Conservation (phyloP, 2,888 invertebrate genomes). For the Folsomia candida region DNA sequence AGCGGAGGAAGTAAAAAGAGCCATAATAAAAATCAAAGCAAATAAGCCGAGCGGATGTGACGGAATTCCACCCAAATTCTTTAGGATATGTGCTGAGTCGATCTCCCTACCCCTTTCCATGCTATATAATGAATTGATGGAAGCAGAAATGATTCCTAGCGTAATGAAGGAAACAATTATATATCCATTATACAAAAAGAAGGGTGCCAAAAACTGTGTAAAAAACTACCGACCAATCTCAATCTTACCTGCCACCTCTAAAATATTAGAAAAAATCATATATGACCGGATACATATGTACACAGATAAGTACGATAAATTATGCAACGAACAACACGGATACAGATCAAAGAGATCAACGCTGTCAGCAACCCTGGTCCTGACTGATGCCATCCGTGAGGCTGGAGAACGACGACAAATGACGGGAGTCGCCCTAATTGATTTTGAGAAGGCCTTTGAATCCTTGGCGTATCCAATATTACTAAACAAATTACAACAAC, state of each 20-base stretch:
- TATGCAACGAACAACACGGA: background rate
- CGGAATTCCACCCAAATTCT: background rate
- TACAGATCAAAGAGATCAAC: background rate
- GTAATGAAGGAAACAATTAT: background rate
- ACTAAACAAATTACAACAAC: background rate
- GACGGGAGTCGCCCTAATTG: background rate
- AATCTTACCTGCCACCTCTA: background rate
- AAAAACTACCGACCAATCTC: background rate
- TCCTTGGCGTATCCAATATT: background rate
- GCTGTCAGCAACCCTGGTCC: background rate
- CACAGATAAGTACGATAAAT: background rate
- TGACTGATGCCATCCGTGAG: background rate
- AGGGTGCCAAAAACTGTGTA: background rate
- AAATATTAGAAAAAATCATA: background rate
- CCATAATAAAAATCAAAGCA: background rate
- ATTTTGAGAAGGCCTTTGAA: background rate
- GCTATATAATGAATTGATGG: background rate
- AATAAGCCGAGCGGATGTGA: background rate
- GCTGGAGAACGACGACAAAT: background rate
- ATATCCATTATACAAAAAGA: background rate
- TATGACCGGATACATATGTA: background rate
- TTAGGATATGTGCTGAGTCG: background rate
- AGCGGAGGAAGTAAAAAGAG: background rate
- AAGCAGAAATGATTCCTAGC: background rate
- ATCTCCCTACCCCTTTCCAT: background rate